Conservation (phyloP, 1,140 invertebrate species). For the Pomacea maculata region DNA sequence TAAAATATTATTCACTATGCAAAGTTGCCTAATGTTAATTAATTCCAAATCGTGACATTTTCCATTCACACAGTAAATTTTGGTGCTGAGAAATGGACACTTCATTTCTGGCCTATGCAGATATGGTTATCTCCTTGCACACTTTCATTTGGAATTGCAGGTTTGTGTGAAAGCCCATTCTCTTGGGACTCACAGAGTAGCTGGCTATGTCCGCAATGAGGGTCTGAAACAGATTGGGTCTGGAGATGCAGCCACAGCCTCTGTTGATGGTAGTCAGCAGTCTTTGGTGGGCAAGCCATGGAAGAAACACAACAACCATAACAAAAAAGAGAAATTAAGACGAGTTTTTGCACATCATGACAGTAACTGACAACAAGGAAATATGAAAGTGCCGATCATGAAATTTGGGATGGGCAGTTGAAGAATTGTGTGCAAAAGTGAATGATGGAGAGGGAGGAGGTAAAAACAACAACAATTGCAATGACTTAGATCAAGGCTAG, state of each 20-base stretch:
- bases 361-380: not conserved
- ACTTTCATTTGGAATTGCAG: not conserved
- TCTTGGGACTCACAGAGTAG: constrained; percentile 36
- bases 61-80: too few relatives aligned
- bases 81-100: too few relatives aligned
- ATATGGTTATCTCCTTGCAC: not conserved
- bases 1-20: too few relatives aligned
- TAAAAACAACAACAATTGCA: too few relatives aligned
- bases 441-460: too few relatives aligned
- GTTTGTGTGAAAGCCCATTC: constrained; percentile 34
- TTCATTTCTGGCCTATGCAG: too few relatives aligned
- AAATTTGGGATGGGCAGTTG: too few relatives aligned
- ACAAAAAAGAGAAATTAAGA: constrained; percentile 83
- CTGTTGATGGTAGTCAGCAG: constrained; percentile 23
- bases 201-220: constrained; percentile 37
- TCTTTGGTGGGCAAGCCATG: constrained; percentile 75
- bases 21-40: too few relatives aligned
- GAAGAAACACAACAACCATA: constrained; percentile 84
- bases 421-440: too few relatives aligned
- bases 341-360: constrained; percentile 11
- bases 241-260: not conserved
- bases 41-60: too few relatives aligned
- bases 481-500: too few relatives aligned
- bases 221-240: constrained; percentile 28
- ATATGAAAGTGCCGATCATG: too few relatives aligned